Evolutionary conservation across 2,797 vertebrate species (phyloP).

Genomic region (Gobionotothen gibberifrons): DNA sequence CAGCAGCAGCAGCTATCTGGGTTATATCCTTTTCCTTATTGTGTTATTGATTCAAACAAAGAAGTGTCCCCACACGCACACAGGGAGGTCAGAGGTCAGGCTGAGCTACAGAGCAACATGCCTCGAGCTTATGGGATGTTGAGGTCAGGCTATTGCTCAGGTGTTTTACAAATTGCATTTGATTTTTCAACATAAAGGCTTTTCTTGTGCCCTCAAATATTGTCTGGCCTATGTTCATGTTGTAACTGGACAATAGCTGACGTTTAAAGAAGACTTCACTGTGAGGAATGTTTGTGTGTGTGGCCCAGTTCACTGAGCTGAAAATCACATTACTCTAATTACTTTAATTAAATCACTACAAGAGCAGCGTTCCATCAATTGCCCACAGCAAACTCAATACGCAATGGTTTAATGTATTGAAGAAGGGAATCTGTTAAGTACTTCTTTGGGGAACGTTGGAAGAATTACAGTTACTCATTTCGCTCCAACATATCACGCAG

Average conservation of each 20-base stretch:
- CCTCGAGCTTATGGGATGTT: constrained; percentile 2
- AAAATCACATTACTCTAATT: not conserved
- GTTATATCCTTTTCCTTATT: not conserved
- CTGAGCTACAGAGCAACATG: not conserved
- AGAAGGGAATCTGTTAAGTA: not conserved
- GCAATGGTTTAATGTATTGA: not conserved
- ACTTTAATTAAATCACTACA: not conserved
- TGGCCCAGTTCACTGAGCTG: not conserved
- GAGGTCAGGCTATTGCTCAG: not conserved
- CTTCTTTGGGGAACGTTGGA: not conserved
- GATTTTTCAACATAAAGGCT: not conserved
- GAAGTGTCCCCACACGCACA: not conserved
- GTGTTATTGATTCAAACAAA: constrained; percentile 31
- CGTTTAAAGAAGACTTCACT: not conserved
- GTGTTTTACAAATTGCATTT: not conserved
- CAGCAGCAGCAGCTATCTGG: not conserved
- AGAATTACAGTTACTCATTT: constrained; percentile 13
- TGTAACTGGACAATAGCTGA: not conserved
- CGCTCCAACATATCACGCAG: not conserved
- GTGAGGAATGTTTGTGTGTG: not conserved
- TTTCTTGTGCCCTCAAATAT: not conserved
- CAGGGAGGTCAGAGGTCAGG: constrained; percentile 47
- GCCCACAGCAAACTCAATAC: not conserved
- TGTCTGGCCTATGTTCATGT: not conserved
- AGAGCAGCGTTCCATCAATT: not conserved